phyloP scores from a whole-genome alignment of 2,113 vertebrate genomes.

The Gymnarchus niloticus region DNA sequence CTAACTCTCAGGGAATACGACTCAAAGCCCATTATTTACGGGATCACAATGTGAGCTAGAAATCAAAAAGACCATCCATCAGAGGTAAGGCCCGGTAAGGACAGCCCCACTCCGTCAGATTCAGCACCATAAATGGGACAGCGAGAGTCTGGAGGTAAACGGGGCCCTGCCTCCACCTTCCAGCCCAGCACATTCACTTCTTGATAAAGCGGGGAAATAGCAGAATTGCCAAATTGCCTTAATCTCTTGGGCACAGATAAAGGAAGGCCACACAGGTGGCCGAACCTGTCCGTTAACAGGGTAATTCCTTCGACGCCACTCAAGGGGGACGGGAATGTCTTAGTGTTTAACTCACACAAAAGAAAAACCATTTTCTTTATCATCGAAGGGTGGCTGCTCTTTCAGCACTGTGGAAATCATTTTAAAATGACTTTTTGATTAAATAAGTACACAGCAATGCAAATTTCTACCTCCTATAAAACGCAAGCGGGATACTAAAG shows the following conservation, averaged over 20 bases:
- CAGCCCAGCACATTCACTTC: constrained; percentile 19
- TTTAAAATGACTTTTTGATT: neutral
- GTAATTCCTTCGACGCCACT: constrained; percentile 32
- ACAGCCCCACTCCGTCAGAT: neutral
- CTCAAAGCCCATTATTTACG: neutral
- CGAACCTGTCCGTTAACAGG: constrained; percentile 25
- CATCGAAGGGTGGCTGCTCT: neutral
- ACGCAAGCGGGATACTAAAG: neutral
- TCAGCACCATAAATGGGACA: neutral
- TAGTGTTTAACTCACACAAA: constrained; percentile 18
- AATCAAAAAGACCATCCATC: neutral
- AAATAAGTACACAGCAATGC: neutral
- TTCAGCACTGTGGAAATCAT: neutral
- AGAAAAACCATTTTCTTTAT: neutral
- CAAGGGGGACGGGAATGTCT: constrained; percentile 23
- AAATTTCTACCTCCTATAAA: neutral
- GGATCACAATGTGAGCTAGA: neutral
- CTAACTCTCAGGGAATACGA: no score
- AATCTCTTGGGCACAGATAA: constrained; percentile 33
- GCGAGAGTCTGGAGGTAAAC: neutral
- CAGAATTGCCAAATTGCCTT: constrained; percentile 24
- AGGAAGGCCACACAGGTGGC: constrained; percentile 25
- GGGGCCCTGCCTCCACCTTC: constrained; percentile 12
- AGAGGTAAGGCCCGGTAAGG: neutral
- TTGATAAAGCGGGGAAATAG: constrained; percentile 20